Conservation (phyloP, 2,113 vertebrate species). For the Rhinoderma darwinii region DNA sequence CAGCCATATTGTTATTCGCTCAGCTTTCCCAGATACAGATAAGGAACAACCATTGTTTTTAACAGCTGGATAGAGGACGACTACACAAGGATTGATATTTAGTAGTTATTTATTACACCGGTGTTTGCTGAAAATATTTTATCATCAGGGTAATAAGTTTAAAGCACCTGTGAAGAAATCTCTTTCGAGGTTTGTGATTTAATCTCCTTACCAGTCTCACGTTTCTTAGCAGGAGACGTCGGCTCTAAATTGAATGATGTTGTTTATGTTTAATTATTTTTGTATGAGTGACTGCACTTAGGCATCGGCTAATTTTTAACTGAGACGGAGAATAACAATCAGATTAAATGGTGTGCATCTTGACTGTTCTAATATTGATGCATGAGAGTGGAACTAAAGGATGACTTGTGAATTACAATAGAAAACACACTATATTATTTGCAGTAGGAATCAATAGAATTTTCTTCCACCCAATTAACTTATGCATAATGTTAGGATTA, state of each 20-base stretch:
- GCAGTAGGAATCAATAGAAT: constrained; percentile 42
- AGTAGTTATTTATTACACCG: background rate
- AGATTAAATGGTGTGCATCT: constrained; percentile 58
- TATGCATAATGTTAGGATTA: constrained; percentile 48
- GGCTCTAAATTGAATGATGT: constrained; percentile 20
- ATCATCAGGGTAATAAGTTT: constrained; percentile 2
- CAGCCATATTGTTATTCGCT: background rate
- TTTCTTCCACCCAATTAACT: constrained; percentile 52
- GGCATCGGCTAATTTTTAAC: constrained; percentile 50
- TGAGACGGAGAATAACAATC: constrained; percentile 54
- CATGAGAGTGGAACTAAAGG: constrained; percentile 52
- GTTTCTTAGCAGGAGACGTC: background rate
- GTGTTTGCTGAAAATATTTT: background rate
- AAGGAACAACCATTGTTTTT: too few species aligned
- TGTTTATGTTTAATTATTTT: constrained; percentile 46
- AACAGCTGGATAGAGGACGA: background rate
- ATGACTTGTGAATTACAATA: constrained; percentile 57
- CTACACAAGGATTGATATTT: background rate
- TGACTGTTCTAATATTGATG: constrained; percentile 55
- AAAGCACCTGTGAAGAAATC: background rate
- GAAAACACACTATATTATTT: constrained; percentile 43
- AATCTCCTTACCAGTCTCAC: background rate
- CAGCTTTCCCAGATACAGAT: too few species aligned
- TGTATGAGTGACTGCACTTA: constrained; percentile 30
- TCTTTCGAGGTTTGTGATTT: background rate